phyloP scores from a whole-genome alignment of 2,888 invertebrate genomes.

The Crossocerus cetratus region DNA sequence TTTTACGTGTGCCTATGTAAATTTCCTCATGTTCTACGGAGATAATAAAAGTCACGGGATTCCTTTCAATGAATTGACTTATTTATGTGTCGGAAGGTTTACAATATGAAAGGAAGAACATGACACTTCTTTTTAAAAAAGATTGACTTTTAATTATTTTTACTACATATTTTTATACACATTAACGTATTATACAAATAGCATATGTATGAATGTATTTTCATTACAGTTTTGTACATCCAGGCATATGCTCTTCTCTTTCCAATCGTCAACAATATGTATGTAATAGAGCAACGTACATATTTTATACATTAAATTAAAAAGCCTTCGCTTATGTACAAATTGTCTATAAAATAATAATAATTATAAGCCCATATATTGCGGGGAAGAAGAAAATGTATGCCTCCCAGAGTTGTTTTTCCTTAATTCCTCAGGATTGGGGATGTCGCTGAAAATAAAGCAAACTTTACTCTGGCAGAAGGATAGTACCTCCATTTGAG shows the following conservation, averaged over 20 bases:
- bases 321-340: conserved; percentile 61
- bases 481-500: background rate
- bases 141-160: conserved; percentile 61
- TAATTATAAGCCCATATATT: conserved; percentile 75
- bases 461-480: background rate
- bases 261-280: conserved; percentile 48
- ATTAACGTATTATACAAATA: conserved; percentile 33
- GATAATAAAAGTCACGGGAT: background rate
- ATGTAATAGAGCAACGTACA: conserved; percentile 40
- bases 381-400: conserved; percentile 72
- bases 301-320: conserved; percentile 54
- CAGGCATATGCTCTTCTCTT: conserved; percentile 38
- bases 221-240: conserved; percentile 50
- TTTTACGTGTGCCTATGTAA: no score
- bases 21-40: background rate
- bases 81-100: conserved; percentile 27
- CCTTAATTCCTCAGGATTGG: conserved; percentile 67
- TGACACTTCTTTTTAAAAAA: conserved; percentile 56
- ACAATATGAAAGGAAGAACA: conserved; percentile 35
- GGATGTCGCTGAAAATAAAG: conserved; percentile 67
- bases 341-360: conserved; percentile 61
- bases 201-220: conserved; percentile 50
- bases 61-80: background rate
- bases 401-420: conserved; percentile 70
- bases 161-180: conserved; percentile 53